A percentile compares a stretch with the other conserved stretches of the same genome.
phyloP scores from a whole-genome alignment of 1,140 invertebrate species.

The Trichonephila clavipes region DNA sequence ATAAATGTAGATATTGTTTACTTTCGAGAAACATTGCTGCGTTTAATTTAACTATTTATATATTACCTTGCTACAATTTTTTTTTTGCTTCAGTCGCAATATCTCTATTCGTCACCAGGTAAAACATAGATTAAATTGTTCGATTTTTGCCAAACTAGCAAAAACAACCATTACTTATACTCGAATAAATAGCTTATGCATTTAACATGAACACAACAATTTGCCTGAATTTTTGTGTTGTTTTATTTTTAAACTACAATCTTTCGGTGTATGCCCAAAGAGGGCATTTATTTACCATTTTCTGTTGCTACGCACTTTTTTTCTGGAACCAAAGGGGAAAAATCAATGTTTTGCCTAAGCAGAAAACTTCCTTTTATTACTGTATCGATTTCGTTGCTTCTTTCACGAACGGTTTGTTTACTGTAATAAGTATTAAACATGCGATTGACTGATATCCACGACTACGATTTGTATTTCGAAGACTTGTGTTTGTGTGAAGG shows the following conservation, averaged over 20 bases:
- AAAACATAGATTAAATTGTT: too few relatives aligned
- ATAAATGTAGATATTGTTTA: too few relatives aligned
- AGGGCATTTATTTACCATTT: background rate
- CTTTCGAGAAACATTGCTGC: too few relatives aligned
- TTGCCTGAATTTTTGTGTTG: background rate
- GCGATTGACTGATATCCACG: background rate
- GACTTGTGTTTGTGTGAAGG: background rate
- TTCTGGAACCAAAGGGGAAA: conserved; percentile 1
- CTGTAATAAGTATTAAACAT: background rate
- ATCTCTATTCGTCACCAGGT: too few relatives aligned
- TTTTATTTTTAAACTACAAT: background rate
- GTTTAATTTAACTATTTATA: too few relatives aligned
- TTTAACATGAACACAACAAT: background rate
- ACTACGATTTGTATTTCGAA: background rate
- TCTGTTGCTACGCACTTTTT: conserved; percentile 38
- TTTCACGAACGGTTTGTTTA: background rate
- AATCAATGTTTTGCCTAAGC: conserved; percentile 23
- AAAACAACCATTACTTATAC: background rate
- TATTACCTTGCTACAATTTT: too few relatives aligned
- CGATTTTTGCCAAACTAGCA: too few relatives aligned
- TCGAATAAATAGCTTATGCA: conserved; percentile 6
- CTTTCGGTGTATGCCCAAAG: background rate
- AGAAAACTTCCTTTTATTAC: conserved; percentile 13
- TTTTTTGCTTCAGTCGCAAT: too few relatives aligned
- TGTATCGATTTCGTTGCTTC: conserved; percentile 14